Evolutionary conservation across 2,113 vertebrate species (phyloP), one percentile per base, ranked within the genome.

Genomic region (Perca flavescens): DNA sequence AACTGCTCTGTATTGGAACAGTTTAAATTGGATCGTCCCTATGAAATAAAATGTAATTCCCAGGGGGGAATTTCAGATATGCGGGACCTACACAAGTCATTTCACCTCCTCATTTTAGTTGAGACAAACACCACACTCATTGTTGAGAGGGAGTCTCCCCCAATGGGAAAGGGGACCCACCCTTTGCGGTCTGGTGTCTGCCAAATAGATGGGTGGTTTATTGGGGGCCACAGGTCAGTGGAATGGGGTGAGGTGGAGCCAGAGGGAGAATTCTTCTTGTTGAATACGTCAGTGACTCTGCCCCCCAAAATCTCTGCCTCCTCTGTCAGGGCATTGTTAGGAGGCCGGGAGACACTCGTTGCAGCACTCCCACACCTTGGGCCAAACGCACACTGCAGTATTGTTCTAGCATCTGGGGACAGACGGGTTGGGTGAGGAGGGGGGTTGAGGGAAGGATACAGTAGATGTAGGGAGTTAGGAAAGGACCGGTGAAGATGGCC

Each of bases 341-440:
- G 76, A 92, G 89, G 89, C 92, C 72, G 90, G 85, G 94, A 95
- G 92, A 90, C 89, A 74, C 88, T 87, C 79, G 25, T 84, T 84
- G 74, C 87, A 87, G 90, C 92, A 93, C 95, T 95, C 95, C 95
- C 94, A 96, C 94, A 95, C 95, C 95, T 95, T 94, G 91, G 95
- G 95, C 94, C 91, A 91, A 93, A 93, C 73, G 54, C 92, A 96
- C 95, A 95, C 95, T 94, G 93, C 84, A 13, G 93, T 93, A 96
- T 96, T 96, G 95, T 96, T 95, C 92, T 68, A 86, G 87, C 80
- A 94, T 93, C 92, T 90, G 88, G 86, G 90, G 88, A 93, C 78
- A 91, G 90, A 90, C 62, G 70, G 83, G 88, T 86, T 74, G 88
- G 85, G 83, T 90, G 86, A 84, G 86, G 82, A 72, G 47, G 76